phyloP scores from a whole-genome alignment of 2,113 vertebrate genomes.

The Daphoenositta chrysoptera region DNA sequence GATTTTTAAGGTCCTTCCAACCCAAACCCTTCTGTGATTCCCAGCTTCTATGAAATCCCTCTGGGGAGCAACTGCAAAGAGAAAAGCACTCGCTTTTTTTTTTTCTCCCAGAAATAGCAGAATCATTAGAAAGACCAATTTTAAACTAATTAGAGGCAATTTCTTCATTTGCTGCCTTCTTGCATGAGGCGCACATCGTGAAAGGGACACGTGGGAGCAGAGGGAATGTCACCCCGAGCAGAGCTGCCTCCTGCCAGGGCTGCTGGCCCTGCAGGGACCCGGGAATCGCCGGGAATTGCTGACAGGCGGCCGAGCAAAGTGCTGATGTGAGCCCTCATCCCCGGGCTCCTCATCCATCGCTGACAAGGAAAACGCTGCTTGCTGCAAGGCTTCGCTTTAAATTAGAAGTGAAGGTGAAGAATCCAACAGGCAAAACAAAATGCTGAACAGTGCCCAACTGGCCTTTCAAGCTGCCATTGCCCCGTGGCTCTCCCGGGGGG shows the following conservation, averaged over 20 bases:
- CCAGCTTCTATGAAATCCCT: background rate
- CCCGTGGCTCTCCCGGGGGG: rapidly evolving
- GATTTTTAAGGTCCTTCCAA: background rate
- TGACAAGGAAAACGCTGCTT: background rate
- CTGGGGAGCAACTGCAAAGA: background rate
- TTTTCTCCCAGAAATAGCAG: background rate
- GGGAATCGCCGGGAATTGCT: background rate
- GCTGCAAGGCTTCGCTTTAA: background rate
- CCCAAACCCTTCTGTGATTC: background rate
- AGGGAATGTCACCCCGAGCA: background rate
- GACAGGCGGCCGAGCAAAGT: background rate
- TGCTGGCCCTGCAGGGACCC: rapidly evolving
- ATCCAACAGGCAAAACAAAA: background rate
- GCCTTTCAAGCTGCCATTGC: background rate
- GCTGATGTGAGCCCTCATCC: background rate
- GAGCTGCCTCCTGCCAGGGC: background rate
- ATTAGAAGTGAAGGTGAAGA: background rate
- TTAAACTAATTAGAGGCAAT: background rate
- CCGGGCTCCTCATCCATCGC: background rate
- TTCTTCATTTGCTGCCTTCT: background rate
- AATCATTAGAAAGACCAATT: background rate
- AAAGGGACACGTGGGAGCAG: background rate
- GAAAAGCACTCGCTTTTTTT: background rate
- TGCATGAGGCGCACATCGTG: rapidly evolving
- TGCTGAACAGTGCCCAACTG: background rate